Base-by-base conservation (phyloP, 1,140 invertebrate species). In the Halotydeus destructor region DNA sequence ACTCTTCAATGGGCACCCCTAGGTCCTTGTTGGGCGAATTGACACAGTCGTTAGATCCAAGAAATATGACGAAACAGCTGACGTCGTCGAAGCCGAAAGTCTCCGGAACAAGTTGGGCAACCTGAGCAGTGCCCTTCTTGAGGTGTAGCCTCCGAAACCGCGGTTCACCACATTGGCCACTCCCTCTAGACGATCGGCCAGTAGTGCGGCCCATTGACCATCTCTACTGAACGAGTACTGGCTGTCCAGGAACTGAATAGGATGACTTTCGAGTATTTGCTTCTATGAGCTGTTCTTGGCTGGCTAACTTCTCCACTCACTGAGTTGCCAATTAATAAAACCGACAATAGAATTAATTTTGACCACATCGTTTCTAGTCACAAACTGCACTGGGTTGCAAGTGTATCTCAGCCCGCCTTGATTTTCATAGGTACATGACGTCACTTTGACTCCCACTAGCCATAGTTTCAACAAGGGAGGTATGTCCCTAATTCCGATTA, bases 31-130 rank as follows among this genome's bases (percentile, higher is more conserved):
- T 28, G 23, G 49, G 47, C 12, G 45, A 53, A n/a, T 55, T 54
- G n/a, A n/a, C n/a, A n/a, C n/a, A n/a, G 48, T 64, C 62, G 49
- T 64, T 64, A 19, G 60, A 53, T 9, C 62, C 62, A 4, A 64
- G 48, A 41, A 60, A 55, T 24, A 64, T 55, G 3, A 56, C 55
- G 24, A 62, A 49, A 35, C 51, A 52, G 18, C 47, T 49, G 16
- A 58, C 48, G 9, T 55, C 47, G 19, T 53, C 47, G 12, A 54
- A 42, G 25, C 53, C 40, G 11, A 54, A 48, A 38, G 53, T 39
- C 26, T 51, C 45, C 30, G 47, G 11, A 62, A 45, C 3, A 64
- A 28, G 28, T 52, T 44, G 18, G 58, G 55, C 19, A 62, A 43
- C 18, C 61, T 53, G 9, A 55, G 41, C 18, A 53, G 52, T 40